Evolutionary conservation across 1,140 invertebrate species (phyloP).

Genomic region (Subanguina moxae): DNA sequence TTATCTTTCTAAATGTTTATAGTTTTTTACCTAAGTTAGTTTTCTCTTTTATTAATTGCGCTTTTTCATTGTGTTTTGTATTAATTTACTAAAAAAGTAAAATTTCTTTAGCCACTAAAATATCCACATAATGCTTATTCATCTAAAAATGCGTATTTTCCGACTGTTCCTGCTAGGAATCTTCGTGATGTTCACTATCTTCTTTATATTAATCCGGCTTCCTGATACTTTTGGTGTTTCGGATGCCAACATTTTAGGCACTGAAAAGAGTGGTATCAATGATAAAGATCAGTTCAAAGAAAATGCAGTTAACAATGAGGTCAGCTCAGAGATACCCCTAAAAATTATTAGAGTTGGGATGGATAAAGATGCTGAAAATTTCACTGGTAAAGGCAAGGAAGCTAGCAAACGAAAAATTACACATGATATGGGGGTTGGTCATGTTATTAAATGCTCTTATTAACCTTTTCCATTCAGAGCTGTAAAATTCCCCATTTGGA

Average conservation of each 20-base stretch:
- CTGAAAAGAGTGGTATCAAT: neutral
- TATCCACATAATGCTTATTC: neutral
- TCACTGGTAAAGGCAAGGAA: neutral
- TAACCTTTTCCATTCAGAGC: conserved; percentile 15
- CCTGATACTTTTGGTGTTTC: too few relatives aligned
- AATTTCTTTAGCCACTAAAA: too few relatives aligned
- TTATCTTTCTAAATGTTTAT: too few relatives aligned
- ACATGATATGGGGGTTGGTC: conserved; percentile 6
- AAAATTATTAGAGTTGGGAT: neutral
- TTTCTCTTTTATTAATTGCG: too few relatives aligned
- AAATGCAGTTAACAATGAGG: neutral
- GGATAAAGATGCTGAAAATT: neutral
- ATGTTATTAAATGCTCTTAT: neutral
- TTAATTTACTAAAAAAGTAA: too few relatives aligned
- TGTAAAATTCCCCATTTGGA: conserved; percentile 44
- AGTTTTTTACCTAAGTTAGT: too few relatives aligned
- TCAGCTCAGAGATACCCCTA: neutral
- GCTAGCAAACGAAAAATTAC: neutral
- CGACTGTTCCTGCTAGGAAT: neutral
- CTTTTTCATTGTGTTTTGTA: too few relatives aligned
- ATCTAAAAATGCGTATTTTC: neutral
- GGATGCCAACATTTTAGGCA: neutral
- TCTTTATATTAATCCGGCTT: neutral
- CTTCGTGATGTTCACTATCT: neutral
- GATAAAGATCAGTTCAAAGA: neutral